These are phyloP conservation scores for Drosophila repleta DNA, from an alignment of 1,140 invertebrate species.

Conservation along the genomic window DNA sequence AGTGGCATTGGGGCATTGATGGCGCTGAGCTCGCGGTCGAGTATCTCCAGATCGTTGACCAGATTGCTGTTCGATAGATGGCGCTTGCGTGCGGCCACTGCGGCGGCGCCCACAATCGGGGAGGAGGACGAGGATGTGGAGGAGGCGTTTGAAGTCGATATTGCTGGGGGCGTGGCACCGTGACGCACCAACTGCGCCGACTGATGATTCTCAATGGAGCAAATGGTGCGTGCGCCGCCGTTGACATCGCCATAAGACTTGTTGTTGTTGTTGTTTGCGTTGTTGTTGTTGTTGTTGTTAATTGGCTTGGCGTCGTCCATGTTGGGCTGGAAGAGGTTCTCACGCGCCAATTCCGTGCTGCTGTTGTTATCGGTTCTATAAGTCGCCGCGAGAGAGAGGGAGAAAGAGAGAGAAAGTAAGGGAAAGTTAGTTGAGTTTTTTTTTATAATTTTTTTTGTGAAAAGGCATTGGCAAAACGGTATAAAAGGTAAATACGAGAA, in stretches of 20 bases:
- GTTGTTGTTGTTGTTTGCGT: conserved; percentile 33
- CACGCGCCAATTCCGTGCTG: conserved; percentile 74
- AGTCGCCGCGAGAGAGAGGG: conserved; percentile 4
- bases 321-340: conserved; percentile 81
- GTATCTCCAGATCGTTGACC: conserved; percentile 76
- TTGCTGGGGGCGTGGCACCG: not conserved
- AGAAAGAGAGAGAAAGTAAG: conserved; percentile 67
- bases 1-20: conserved; percentile 82
- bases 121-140: conserved; percentile 31
- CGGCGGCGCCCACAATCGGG: conserved; percentile 9
- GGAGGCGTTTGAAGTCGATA: conserved; percentile 21
- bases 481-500: conserved; percentile 42
- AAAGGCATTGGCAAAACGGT: conserved; percentile 27
- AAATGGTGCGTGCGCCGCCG: conserved; percentile 42
- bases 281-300: conserved; percentile 43
- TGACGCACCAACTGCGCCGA: conserved; percentile 26
- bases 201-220: conserved; percentile 68
- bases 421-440: conserved; percentile 64
- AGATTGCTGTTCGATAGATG: conserved; percentile 73
- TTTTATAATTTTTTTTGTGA: conserved; percentile 2
- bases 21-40: conserved; percentile 82
- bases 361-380: conserved; percentile 66
- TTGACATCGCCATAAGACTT: conserved; percentile 9
- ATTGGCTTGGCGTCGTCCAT: conserved; percentile 74
- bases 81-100: conserved; percentile 50